Evolutionary conservation across 2,888 invertebrate species (phyloP).

Genomic region (Amblyteles armatorius): DNA sequence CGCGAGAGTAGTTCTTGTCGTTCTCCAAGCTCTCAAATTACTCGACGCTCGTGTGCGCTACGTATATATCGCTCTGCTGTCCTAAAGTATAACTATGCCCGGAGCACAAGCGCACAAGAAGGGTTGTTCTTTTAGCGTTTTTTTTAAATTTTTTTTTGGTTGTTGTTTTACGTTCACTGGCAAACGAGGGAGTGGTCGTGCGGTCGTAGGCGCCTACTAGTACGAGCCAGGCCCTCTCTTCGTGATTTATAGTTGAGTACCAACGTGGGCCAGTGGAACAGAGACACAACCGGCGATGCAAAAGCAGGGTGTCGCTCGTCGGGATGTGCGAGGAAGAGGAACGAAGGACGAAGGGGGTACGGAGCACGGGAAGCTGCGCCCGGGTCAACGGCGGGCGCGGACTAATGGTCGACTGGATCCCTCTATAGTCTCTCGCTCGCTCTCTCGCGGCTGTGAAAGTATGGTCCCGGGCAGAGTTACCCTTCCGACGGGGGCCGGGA

Average conservation of each 20-base stretch:
- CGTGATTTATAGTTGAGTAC: constrained; percentile 53
- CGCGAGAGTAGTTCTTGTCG: background rate
- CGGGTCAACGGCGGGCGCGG: constrained; percentile 39
- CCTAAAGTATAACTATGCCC: background rate
- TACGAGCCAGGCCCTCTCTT: constrained; percentile 20
- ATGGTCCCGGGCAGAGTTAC: constrained; percentile 36
- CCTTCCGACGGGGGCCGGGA: background rate
- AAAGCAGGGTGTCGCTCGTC: constrained; percentile 43
- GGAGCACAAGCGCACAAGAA: background rate
- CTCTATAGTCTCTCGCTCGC: constrained; percentile 33
- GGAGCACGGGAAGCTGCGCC: constrained; percentile 36
- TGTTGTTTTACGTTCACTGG: constrained; percentile 27
- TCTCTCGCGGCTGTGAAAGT: constrained; percentile 29
- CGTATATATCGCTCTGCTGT: constrained; percentile 6
- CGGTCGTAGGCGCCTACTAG: constrained; percentile 14
- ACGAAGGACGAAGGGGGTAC: constrained; percentile 9
- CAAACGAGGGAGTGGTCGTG: constrained; percentile 32
- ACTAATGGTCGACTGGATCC: constrained; percentile 57
- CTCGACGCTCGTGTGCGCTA: background rate
- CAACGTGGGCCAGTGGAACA: constrained; percentile 14
- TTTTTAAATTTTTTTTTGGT: background rate
- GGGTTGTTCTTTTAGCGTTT: constrained; percentile 9
- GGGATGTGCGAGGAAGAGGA: constrained; percentile 23
- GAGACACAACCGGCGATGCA: constrained; percentile 26
- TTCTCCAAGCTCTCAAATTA: background rate